These are phyloP conservation scores for Chlorodrepanis virens DNA, from an alignment of 2,113 vertebrate genomes.

Conservation along the genomic window DNA sequence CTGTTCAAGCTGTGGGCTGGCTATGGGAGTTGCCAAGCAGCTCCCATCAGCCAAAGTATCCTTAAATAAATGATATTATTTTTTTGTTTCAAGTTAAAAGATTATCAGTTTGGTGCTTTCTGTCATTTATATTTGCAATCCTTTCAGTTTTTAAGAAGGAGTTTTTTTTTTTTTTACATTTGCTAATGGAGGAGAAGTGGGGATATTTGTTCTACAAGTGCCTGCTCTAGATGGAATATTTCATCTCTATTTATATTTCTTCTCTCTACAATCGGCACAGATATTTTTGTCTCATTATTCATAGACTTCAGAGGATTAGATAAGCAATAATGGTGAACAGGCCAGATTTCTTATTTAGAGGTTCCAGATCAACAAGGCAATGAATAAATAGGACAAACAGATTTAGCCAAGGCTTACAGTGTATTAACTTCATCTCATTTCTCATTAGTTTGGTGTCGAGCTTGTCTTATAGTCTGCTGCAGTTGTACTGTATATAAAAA, in stretches of 20 bases:
- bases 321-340: slow-evolving; percentile 2
- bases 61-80: not conserved
- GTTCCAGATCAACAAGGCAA: slow-evolving; percentile 10
- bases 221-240: not conserved
- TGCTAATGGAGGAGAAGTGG: not conserved
- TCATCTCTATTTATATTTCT: not conserved
- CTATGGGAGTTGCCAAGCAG: not conserved
- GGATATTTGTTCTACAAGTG: not conserved
- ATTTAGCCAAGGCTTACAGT: slow-evolving; percentile 16
- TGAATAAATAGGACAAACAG: slow-evolving; percentile 19
- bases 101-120: not conserved
- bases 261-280: not conserved
- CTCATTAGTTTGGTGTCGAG: not conserved
- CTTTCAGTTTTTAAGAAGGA: not conserved
- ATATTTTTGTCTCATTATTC: slow-evolving; percentile 4
- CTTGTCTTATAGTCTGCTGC: not conserved
- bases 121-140: not conserved
- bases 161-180: not conserved
- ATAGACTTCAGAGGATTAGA: slow-evolving; percentile 19
- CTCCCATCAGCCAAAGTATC: not conserved
- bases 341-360: slow-evolving; percentile 9
- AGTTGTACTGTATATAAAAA: not conserved
- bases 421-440: slow-evolving; percentile 34
- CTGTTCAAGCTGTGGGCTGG: not conserved
- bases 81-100: not conserved